Percentiles rank a stretch among this genome's conserved stretches.
Conservation (phyloP, 2,113 vertebrate genomes). For the Phalacrocorax pelagicus region DNA sequence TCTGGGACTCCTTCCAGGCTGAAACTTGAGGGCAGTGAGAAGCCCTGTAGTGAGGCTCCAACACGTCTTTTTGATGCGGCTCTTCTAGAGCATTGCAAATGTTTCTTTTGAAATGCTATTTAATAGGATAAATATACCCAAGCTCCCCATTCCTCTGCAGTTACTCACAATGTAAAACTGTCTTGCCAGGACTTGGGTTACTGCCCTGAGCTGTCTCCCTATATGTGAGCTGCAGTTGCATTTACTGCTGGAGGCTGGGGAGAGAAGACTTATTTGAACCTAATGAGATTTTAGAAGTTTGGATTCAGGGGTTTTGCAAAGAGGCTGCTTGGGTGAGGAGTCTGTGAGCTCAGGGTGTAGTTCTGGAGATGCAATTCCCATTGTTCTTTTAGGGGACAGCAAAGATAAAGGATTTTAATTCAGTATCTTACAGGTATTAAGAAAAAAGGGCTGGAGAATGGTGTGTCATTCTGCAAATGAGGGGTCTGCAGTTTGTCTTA, state of each 20-base stretch:
- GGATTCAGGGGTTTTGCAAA: not conserved
- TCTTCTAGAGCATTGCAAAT: not conserved
- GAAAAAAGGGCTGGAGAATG: not conserved
- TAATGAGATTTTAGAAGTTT: not conserved
- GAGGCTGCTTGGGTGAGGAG: not conserved
- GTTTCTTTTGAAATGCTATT: conserved; percentile 37
- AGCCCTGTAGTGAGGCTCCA: not conserved
- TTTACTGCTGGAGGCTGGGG: not conserved
- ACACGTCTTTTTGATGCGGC: not conserved
- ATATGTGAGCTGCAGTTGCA: not conserved
- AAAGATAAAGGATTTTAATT: not conserved
- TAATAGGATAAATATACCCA: conserved; percentile 76
- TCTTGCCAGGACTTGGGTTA: conserved; percentile 69
- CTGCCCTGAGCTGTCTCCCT: conserved; percentile 30
- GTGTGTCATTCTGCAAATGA: not conserved
- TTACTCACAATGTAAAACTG: conserved; percentile 74
- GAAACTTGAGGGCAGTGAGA: not conserved
- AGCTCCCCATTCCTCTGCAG: conserved; percentile 75
- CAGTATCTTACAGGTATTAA: not conserved
- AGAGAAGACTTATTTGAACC: not conserved
- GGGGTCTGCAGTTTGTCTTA: not conserved
- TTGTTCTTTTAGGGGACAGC: not conserved
- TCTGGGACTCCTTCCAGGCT: not conserved
- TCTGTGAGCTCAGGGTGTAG: not conserved
- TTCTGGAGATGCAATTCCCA: not conserved